phyloP scores from a whole-genome alignment of 1,140 invertebrate genomes.

The Drosophila asahinai region DNA sequence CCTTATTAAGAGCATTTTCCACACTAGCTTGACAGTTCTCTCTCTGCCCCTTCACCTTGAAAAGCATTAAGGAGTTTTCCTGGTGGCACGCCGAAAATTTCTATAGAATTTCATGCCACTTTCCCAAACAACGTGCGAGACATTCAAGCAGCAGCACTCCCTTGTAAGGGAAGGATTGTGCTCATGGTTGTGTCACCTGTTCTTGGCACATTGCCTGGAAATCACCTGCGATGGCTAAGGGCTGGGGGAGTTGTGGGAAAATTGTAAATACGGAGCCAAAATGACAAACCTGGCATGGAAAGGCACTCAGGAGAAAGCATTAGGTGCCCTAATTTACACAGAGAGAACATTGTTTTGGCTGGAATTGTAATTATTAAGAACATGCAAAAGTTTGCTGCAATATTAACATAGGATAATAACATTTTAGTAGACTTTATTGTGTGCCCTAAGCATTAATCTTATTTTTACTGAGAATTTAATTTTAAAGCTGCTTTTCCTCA shows the following conservation, averaged over 20 bases:
- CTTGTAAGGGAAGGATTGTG: slow-evolving; percentile 32
- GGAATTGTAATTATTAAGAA: not conserved
- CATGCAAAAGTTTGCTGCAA: not conserved
- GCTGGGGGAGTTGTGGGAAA: slow-evolving; percentile 34
- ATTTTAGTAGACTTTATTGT: too few relatives aligned
- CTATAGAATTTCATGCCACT: slow-evolving; percentile 51
- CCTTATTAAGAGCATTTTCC: slow-evolving; percentile 49
- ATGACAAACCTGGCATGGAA: slow-evolving; percentile 26
- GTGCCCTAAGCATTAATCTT: not conserved
- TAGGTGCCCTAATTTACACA: slow-evolving; percentile 12
- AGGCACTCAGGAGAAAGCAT: slow-evolving; percentile 23
- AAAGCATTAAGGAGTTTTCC: slow-evolving; percentile 17
- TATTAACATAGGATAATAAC: too few relatives aligned
- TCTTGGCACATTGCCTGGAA: slow-evolving; percentile 47
- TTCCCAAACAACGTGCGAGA: slow-evolving; percentile 9
- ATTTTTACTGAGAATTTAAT: not conserved
- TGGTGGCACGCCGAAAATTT: slow-evolving; percentile 28
- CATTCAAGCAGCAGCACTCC: slow-evolving; percentile 14
- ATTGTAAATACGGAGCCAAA: slow-evolving; percentile 59
- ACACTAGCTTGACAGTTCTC: slow-evolving; percentile 57
- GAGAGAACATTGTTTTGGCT: not conserved
- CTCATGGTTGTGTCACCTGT: slow-evolving; percentile 49
- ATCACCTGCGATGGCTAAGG: slow-evolving; percentile 35
- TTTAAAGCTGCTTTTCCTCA: not conserved
- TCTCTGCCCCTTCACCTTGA: slow-evolving; percentile 19